Conservation (phyloP, 2,113 vertebrate species). For the Tetrao urogallus region DNA sequence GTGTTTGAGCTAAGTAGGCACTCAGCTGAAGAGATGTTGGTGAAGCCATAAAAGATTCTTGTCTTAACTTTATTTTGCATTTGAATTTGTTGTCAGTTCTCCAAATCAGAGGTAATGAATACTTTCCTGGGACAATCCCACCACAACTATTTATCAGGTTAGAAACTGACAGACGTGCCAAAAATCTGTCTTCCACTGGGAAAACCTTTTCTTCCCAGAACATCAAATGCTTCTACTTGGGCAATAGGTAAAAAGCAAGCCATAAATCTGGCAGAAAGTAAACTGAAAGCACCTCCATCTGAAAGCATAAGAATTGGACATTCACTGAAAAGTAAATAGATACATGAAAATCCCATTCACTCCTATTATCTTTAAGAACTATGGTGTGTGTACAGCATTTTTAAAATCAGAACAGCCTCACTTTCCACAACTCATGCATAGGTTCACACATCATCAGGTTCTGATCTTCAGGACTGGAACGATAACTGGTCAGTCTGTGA, state of each 20-base stretch:
- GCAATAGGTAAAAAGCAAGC: not conserved
- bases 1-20: not conserved
- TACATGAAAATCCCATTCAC: not conserved
- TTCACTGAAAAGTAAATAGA: fast-evolving
- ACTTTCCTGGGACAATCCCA: not conserved
- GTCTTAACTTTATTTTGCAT: not conserved
- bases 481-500: not conserved
- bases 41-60: not conserved
- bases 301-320: not conserved
- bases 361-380: not conserved
- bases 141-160: not conserved
- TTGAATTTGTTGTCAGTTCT: not conserved
- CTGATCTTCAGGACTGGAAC: fast-evolving
- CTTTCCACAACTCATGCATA: not conserved
- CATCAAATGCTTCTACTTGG: not conserved
- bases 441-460: not conserved
- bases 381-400: fast-evolving
- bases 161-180: not conserved
- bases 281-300: fast-evolving
- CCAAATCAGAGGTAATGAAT: not conserved
- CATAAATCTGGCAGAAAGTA: not conserved
- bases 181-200: not conserved
- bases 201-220: not conserved
- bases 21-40: not conserved
- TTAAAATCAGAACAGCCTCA: not conserved